A percentile compares a stretch with the other conserved stretches of the same genome.
These are phyloP conservation scores for Cephonodes hylas DNA, from an alignment of 2,888 invertebrate genomes.

Conservation along the genomic window DNA sequence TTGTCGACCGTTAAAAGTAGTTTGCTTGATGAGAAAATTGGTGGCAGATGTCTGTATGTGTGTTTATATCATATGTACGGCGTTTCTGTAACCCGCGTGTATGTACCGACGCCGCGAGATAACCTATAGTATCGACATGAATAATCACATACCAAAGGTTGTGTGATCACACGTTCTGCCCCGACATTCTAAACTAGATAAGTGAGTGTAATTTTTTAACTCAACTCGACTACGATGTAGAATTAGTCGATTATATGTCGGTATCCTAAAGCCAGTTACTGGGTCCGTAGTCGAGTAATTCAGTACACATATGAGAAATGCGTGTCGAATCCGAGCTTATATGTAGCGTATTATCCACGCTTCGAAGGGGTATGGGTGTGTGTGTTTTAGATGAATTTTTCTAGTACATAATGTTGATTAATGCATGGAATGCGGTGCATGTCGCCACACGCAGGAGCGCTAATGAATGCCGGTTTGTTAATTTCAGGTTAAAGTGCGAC, in stretches of 20 bases:
- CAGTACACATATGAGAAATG: not conserved
- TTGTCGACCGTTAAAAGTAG: not conserved
- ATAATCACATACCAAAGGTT: not conserved
- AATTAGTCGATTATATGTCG: not conserved
- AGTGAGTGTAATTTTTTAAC: not conserved
- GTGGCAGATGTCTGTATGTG: not conserved
- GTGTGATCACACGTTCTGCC: not conserved
- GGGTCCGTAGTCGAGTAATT: not conserved
- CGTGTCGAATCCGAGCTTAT: not conserved
- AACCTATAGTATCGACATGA: not conserved
- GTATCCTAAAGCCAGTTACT: not conserved
- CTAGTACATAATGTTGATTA: not conserved
- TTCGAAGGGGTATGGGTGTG: not conserved
- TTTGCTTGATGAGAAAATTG: not conserved
- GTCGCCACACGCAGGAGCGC: not conserved
- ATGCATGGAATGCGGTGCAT: conserved; percentile 25
- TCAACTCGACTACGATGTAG: not conserved
- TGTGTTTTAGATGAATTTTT: not conserved
- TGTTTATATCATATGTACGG: not conserved
- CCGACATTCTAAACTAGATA: not conserved
- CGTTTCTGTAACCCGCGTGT: not conserved
- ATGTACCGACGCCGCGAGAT: not conserved
- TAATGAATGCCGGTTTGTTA: conserved; percentile 59
- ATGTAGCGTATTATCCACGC: not conserved
- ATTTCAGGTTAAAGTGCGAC: conserved; percentile 71